Evolutionary conservation across 2,888 invertebrate genomes (phyloP).

Genomic region (Orchesellides sinensis): DNA sequence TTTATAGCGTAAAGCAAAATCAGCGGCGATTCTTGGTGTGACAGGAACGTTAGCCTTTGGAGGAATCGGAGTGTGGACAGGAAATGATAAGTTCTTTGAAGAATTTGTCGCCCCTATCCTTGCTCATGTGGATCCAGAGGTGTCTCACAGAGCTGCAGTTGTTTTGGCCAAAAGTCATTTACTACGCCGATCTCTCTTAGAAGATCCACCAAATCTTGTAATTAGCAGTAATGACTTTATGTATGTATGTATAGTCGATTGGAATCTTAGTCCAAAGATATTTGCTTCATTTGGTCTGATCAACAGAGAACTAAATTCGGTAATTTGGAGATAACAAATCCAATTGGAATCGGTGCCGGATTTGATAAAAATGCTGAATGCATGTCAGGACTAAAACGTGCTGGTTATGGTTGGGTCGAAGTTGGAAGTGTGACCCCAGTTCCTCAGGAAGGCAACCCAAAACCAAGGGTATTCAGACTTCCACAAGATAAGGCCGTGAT

Average conservation of each 20-base stretch:
- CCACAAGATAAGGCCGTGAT: conserved; percentile 91
- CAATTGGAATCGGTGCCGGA: conserved; percentile 98
- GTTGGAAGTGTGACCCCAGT: conserved; percentile 95
- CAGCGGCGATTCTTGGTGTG: conserved; percentile 82
- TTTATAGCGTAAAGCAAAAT: conserved; percentile 83
- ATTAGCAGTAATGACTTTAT: conserved; percentile 70
- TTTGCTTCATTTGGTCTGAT: conserved; percentile 38
- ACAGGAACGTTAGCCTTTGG: conserved; percentile 84
- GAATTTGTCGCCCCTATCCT: conserved; percentile 85
- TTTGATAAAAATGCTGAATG: conserved; percentile 99
- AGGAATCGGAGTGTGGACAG: conserved; percentile 84
- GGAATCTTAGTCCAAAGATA: background rate
- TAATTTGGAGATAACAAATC: conserved; percentile 87
- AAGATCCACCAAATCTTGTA: conserved; percentile 84
- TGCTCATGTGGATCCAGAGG: conserved; percentile 87
- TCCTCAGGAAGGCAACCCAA: conserved; percentile 94
- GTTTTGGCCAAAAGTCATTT: conserved; percentile 86
- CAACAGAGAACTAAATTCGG: conserved; percentile 85
- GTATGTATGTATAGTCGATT: background rate
- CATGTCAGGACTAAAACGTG: conserved; percentile 85
- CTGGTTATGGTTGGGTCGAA: conserved; percentile 97
- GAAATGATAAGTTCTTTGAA: conserved; percentile 88
- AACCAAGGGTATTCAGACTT: conserved; percentile 94
- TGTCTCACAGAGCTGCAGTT: conserved; percentile 88
- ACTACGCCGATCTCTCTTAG: conserved; percentile 81